Evolutionary conservation across 2,797 vertebrate genomes (phyloP).

Genomic region (Siniperca obscura): DNA sequence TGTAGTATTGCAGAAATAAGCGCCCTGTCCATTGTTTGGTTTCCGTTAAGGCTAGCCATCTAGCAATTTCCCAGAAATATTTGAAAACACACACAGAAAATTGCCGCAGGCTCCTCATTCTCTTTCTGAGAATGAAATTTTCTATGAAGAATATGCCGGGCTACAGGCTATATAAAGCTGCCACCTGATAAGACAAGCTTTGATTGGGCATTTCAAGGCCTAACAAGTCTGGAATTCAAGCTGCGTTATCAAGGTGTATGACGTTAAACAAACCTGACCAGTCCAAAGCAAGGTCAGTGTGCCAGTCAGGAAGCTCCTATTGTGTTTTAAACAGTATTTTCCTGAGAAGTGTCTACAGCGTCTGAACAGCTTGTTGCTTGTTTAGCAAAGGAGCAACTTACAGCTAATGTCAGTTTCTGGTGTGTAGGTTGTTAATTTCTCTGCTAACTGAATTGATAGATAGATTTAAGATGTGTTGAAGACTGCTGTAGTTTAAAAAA

Average conservation of each 20-base stretch:
- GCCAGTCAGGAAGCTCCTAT: constrained; percentile 28
- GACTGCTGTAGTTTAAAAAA: background rate
- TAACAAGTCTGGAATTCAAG: constrained; percentile 56
- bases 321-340: constrained; percentile 42
- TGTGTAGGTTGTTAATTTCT: constrained; percentile 10
- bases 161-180: constrained; percentile 40
- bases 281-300: constrained; percentile 66
- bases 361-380: constrained; percentile 7
- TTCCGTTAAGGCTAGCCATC: background rate
- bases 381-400: background rate
- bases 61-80: constrained; percentile 12
- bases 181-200: constrained; percentile 44
- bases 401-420: background rate
- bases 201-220: constrained; percentile 65
- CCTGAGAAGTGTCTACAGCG: background rate
- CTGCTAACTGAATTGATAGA: background rate
- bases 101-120: constrained; percentile 13
- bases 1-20: background rate
- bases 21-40: background rate
- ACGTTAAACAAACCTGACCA: constrained; percentile 56
- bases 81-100: constrained; percentile 17
- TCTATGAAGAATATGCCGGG: constrained; percentile 8
- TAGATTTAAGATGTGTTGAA: background rate
- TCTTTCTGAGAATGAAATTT: constrained; percentile 27
- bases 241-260: constrained; percentile 71